Percentiles rank a stretch among this genome's conserved stretches.
Conservation (phyloP, 53 echinoderm and acorn worm species). For the Echinarachnius parma region DNA sequence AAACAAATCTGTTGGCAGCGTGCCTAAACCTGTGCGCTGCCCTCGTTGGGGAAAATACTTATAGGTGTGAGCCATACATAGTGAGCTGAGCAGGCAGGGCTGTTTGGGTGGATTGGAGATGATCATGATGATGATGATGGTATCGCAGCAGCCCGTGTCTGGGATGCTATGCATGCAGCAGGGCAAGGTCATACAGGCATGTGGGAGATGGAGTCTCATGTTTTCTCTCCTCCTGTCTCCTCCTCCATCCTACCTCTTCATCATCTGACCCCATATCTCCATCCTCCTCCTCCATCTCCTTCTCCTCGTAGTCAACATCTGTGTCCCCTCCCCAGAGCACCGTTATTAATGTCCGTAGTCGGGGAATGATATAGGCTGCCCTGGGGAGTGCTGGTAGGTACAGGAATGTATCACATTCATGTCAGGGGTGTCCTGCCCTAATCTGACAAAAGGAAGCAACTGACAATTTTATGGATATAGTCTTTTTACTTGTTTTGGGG, state of each 20-base stretch:
- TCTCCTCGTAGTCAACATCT: background rate
- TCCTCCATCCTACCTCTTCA: background rate
- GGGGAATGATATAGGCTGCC: conserved; percentile 39
- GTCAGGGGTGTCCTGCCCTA: conserved; percentile 27
- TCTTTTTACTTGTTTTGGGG: too few species aligned
- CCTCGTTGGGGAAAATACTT: conserved; percentile 44
- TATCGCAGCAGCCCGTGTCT: background rate
- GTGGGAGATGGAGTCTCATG: too few species aligned
- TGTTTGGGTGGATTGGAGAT: too few species aligned
- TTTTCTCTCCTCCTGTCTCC: background rate
- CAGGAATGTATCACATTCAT: conserved; percentile 39
- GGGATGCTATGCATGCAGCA: too few species aligned
- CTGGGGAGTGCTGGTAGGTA: conserved; percentile 39
- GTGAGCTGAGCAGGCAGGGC: too few species aligned
- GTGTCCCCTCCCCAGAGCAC: conserved; percentile 17
- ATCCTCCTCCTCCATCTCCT: background rate
- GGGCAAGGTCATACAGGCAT: too few species aligned
- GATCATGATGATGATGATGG: too few species aligned
- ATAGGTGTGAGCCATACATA: too few species aligned
- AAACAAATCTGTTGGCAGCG: too few species aligned
- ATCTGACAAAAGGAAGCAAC: too few species aligned
- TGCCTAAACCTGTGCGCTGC: conserved; percentile 39
- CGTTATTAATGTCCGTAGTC: conserved; percentile 40
- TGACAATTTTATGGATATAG: too few species aligned
- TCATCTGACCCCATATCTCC: background rate